phyloP scores from a whole-genome alignment of 2,113 vertebrate species.

The Pelusios castaneus region DNA sequence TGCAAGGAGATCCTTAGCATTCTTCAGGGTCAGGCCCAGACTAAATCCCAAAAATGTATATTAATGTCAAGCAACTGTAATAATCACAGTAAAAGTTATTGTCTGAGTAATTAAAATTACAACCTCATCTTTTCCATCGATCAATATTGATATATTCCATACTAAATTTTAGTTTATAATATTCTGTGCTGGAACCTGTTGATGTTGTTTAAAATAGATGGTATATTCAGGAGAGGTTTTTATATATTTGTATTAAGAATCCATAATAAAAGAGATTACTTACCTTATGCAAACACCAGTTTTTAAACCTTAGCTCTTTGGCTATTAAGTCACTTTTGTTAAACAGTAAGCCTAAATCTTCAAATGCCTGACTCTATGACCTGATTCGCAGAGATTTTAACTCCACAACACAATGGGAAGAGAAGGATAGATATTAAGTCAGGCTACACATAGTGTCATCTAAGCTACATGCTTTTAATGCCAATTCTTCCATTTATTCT shows the following conservation, averaged over 20 bases:
- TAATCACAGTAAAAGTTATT: background rate
- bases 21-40: background rate
- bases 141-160: background rate
- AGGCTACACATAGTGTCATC: background rate
- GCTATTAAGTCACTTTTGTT: background rate
- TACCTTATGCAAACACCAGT: background rate
- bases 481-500: background rate
- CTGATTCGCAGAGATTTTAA: background rate
- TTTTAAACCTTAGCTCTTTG: background rate
- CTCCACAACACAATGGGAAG: background rate
- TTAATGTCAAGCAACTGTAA: background rate
- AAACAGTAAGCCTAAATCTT: background rate
- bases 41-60: background rate
- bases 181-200: background rate
- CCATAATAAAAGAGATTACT: background rate
- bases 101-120: background rate
- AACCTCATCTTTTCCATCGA: rapidly evolving
- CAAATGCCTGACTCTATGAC: background rate
- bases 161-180: background rate
- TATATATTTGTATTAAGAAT: background rate
- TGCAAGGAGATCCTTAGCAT: background rate
- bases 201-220: background rate
- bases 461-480: background rate
- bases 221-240: background rate
- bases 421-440: background rate